Conservation (phyloP, 2,113 vertebrate genomes). For the Maccullochella peelii region DNA sequence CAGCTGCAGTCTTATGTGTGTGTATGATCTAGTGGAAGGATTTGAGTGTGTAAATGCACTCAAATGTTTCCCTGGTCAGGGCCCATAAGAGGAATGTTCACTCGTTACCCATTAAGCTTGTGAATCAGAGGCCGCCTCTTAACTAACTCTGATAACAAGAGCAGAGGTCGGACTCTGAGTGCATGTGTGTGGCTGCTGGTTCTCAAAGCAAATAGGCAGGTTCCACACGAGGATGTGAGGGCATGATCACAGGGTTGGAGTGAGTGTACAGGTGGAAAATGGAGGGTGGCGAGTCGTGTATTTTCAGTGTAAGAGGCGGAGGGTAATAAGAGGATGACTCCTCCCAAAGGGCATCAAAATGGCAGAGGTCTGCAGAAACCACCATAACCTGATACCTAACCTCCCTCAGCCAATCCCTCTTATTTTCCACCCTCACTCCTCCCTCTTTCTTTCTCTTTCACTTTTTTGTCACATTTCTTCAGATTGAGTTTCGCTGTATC, state of each 20-base stretch:
- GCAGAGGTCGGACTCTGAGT: neutral
- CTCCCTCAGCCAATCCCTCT: neutral
- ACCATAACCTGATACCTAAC: conserved; percentile 30
- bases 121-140: conserved; percentile 21
- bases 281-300: neutral
- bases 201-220: conserved; percentile 52
- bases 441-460: conserved; percentile 9
- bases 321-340: neutral
- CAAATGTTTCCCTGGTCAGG: conserved; percentile 23
- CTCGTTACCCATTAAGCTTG: conserved; percentile 20
- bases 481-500: conserved; percentile 26
- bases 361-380: conserved; percentile 12
- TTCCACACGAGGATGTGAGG: conserved; percentile 54
- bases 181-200: neutral
- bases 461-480: neutral
- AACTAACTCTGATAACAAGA: conserved; percentile 5
- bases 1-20: neutral
- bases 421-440: neutral
- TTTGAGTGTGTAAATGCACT: conserved; percentile 43
- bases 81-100: conserved; percentile 44
- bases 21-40: conserved; percentile 4
- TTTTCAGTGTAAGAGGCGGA: neutral
- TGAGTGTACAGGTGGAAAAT: neutral
- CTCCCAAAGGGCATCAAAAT: conserved; percentile 1
- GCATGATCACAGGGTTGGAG: conserved; percentile 4